Evolutionary conservation across 2,797 vertebrate genomes (phyloP).

Genomic region (Anabacerthia variegaticeps): DNA sequence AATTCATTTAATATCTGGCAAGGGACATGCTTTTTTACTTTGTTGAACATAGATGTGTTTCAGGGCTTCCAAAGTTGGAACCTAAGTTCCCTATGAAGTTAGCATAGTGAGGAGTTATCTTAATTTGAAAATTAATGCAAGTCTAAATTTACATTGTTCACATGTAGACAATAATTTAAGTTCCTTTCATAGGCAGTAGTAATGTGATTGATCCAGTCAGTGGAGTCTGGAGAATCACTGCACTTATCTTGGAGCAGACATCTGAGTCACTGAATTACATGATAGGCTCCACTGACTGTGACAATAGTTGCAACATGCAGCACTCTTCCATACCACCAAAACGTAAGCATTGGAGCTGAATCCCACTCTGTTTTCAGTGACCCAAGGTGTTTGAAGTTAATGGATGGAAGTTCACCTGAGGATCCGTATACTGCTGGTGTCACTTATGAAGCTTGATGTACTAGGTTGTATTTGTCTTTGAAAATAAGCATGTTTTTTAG

Average conservation of each 20-base stretch:
- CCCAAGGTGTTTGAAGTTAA: not conserved
- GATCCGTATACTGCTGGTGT: rapidly evolving
- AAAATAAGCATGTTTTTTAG: not conserved
- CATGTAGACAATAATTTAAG: not conserved
- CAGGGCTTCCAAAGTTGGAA: not conserved
- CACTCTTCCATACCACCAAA: not conserved
- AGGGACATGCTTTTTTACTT: not conserved
- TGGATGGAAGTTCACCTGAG: not conserved
- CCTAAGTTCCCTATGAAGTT: not conserved
- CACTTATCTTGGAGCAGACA: not conserved
- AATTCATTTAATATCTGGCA: not conserved
- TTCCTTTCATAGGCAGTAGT: not conserved
- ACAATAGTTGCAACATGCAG: not conserved
- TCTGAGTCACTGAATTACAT: not conserved
- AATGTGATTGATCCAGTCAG: not conserved
- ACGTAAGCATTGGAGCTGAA: not conserved
- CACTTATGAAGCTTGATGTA: not conserved
- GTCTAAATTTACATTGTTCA: not conserved
- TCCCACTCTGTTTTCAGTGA: not conserved
- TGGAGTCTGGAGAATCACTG: not conserved
- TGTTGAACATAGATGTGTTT: not conserved
- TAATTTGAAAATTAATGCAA: not conserved
- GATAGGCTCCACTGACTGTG: not conserved
- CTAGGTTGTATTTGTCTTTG: not conserved
- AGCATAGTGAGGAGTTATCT: not conserved